Conservation (phyloP, 2,888 invertebrate genomes). For the Dendrolimus pini region DNA sequence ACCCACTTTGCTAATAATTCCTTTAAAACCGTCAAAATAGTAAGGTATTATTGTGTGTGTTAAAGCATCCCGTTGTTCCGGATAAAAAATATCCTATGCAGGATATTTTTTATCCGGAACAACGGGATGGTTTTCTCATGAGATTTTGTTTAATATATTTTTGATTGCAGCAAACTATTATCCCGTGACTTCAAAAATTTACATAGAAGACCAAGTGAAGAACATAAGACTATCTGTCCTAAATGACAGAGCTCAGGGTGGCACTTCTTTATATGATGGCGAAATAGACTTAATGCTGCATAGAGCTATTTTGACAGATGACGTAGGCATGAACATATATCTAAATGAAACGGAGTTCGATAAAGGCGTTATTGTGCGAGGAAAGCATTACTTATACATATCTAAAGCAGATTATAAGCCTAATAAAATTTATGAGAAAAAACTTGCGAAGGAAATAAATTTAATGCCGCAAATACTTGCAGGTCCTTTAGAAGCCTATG, state of each 20-base stretch:
- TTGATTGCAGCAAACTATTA: conserved; percentile 84
- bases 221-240: conserved; percentile 77
- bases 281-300: conserved; percentile 89
- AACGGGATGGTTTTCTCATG: too few relatives aligned
- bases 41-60: too few relatives aligned
- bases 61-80: too few relatives aligned
- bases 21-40: too few relatives aligned
- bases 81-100: too few relatives aligned
- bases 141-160: too few relatives aligned
- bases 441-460: conserved; percentile 47
- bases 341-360: conserved; percentile 38
- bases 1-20: too few relatives aligned
- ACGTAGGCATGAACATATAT: conserved; percentile 56
- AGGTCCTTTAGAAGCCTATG: conserved; percentile 5
- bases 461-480: conserved; percentile 32
- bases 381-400: conserved; percentile 46
- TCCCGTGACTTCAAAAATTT: conserved; percentile 91
- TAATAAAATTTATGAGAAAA: conserved; percentile 51
- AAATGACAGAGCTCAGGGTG: conserved; percentile 89
- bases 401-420: conserved; percentile 37
- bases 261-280: conserved; percentile 83
- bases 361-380: conserved; percentile 29
- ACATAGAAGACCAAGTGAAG: conserved; percentile 73
- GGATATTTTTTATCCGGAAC: too few relatives aligned
- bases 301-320: conserved; percentile 87